Evolutionary conservation across 92 coral and sea anemone species (phyloP).

Genomic region (Phymanthus crucifer): DNA sequence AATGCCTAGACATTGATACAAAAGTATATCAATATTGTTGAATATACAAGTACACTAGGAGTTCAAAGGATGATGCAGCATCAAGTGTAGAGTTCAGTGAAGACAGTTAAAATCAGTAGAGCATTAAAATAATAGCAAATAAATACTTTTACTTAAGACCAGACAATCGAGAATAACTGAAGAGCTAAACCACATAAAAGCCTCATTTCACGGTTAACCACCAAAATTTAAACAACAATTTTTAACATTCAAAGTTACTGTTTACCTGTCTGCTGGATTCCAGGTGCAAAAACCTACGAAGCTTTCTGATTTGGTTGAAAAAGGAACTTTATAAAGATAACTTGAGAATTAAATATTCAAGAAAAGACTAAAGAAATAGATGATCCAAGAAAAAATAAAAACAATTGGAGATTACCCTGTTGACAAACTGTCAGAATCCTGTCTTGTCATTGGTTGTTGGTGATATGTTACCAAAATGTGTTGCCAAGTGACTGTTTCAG

Average conservation of each 20-base stretch:
- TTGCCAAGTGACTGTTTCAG: constrained; percentile 32
- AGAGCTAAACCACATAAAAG: background rate
- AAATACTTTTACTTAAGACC: background rate
- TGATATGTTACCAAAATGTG: constrained; percentile 8
- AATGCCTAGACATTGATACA: background rate
- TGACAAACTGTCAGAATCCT: constrained; percentile 10
- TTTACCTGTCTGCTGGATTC: constrained; percentile 20
- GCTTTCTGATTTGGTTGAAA: background rate
- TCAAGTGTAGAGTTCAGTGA: background rate
- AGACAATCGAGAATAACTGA: constrained; percentile 1
- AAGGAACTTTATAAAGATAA: background rate
- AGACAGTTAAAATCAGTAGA: background rate
- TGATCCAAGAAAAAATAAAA: constrained; percentile 33
- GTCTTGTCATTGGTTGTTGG: constrained; percentile 15
- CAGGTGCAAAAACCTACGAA: background rate
- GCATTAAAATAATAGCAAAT: background rate
- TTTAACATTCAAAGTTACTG: background rate
- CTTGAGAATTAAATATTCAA: constrained; percentile 37
- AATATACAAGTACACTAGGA: background rate
- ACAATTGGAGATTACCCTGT: constrained; percentile 11
- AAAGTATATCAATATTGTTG: background rate
- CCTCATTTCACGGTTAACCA: constrained; percentile 18
- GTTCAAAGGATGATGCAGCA: background rate
- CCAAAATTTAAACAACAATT: constrained; percentile 12
- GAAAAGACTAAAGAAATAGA: constrained; percentile 30